Percentiles rank a stretch among this genome's conserved stretches.
These are phyloP conservation scores for Caradrina kadenii DNA, from an alignment of 2,888 invertebrate genomes.

Conservation along the genomic window DNA sequence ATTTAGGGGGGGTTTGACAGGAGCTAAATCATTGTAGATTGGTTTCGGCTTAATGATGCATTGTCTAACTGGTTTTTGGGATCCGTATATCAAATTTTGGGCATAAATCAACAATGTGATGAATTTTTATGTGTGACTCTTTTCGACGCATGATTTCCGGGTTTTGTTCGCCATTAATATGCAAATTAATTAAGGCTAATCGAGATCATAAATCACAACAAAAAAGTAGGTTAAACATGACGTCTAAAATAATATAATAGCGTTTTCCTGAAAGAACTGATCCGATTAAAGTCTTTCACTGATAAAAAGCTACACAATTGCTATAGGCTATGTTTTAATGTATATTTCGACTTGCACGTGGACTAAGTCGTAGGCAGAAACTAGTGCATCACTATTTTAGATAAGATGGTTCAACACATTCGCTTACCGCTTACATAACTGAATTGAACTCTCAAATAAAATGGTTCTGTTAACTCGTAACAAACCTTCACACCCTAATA, in stretches of 20 bases:
- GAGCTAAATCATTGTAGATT: slow-evolving; percentile 50
- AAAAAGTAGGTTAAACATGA: not conserved
- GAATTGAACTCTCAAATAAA: slow-evolving; percentile 17
- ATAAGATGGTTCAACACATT: not conserved
- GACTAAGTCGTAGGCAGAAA: too few relatives aligned
- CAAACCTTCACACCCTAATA: slow-evolving; percentile 20
- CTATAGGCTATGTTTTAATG: too few relatives aligned
- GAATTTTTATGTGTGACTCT: slow-evolving; percentile 38
- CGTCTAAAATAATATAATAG: too few relatives aligned
- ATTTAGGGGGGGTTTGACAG: slow-evolving; percentile 38
- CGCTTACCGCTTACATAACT: not conserved
- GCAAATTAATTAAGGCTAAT: slow-evolving; percentile 19
- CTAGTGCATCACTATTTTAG: not conserved
- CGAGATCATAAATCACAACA: not conserved
- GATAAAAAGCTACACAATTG: too few relatives aligned
- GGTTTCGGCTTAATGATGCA: slow-evolving; percentile 45
- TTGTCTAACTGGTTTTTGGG: slow-evolving; percentile 35
- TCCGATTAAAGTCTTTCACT: too few relatives aligned
- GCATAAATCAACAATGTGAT: slow-evolving; percentile 28
- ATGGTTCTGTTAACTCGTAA: slow-evolving; percentile 4
- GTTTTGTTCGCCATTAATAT: slow-evolving; percentile 2
- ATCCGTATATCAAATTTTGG: slow-evolving; percentile 36
- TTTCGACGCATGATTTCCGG: slow-evolving; percentile 9
- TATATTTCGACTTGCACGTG: too few relatives aligned
- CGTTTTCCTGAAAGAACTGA: too few relatives aligned